Percentiles rank a stretch among this genome's conserved stretches.
Conservation (phyloP, 2,113 vertebrate species). For the Grammomys dolichurus region DNA sequence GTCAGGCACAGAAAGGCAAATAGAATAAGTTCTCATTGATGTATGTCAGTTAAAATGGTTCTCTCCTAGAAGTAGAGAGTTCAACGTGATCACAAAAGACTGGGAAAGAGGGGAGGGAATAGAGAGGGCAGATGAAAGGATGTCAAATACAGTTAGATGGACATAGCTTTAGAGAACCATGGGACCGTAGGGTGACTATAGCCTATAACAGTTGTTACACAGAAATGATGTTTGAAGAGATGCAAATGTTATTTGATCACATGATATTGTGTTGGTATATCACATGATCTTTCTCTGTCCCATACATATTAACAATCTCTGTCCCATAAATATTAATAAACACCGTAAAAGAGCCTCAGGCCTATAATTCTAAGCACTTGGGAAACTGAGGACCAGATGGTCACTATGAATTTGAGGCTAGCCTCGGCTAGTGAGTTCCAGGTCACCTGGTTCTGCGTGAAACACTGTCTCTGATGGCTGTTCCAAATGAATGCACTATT, state of each 20-base stretch:
- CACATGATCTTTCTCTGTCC: background rate
- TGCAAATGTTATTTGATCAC: background rate
- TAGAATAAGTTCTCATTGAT: background rate
- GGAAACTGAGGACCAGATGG: background rate
- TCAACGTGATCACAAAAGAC: no score
- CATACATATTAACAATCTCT: background rate
- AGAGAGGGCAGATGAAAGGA: background rate
- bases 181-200: background rate
- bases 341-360: background rate
- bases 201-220: background rate
- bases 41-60: background rate
- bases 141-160: background rate
- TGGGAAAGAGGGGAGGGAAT: background rate
- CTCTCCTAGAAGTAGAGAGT: background rate
- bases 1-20: background rate
- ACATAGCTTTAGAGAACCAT: background rate
- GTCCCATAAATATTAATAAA: background rate
- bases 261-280: background rate
- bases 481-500: background rate
- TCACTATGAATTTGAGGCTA: background rate
- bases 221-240: slow-evolving; percentile 11
- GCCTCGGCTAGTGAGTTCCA: background rate
- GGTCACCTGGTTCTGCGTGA: no score
- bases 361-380: background rate
- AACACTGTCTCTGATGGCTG: background rate